Conservation (phyloP, 2,797 vertebrate genomes). For the Phoeniculus purpureus region DNA sequence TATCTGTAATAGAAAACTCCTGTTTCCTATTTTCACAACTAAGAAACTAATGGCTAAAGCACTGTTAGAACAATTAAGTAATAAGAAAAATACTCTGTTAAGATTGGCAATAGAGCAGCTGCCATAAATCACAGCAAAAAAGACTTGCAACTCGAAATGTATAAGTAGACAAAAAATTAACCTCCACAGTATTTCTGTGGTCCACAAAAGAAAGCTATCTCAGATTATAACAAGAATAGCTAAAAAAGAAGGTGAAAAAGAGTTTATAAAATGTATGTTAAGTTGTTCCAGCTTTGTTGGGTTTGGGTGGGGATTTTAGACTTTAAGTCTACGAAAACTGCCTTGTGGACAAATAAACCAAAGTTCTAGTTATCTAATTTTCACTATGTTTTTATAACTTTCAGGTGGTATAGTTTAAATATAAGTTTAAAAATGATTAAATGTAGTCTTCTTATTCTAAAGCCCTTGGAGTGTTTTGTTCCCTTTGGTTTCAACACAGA, state of each 20-base stretch:
- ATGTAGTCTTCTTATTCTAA: not conserved
- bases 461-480: not conserved
- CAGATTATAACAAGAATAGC: not conserved
- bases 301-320: accelerated
- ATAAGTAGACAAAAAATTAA: conserved; percentile 67
- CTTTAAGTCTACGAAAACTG: not conserved
- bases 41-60: conserved; percentile 79
- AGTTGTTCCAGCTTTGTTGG: not conserved
- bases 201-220: not conserved
- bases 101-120: conserved; percentile 72
- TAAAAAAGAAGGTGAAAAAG: not conserved
- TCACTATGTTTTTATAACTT: not conserved
- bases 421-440: not conserved
- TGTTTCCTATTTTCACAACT: conserved; percentile 80
- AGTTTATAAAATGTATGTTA: accelerated
- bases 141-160: conserved; percentile 69
- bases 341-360: not conserved
- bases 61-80: conserved; percentile 80
- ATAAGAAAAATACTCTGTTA: conserved; percentile 80
- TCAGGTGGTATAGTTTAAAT: not conserved
- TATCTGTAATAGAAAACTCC: conserved; percentile 79
- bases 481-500: not conserved
- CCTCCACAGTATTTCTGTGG: conserved; percentile 29
- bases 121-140: conserved; percentile 78
- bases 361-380: not conserved